These are phyloP conservation scores for Sinopyrophorus schimmeli DNA, from an alignment of 2,888 invertebrate genomes.

Conservation along the genomic window DNA sequence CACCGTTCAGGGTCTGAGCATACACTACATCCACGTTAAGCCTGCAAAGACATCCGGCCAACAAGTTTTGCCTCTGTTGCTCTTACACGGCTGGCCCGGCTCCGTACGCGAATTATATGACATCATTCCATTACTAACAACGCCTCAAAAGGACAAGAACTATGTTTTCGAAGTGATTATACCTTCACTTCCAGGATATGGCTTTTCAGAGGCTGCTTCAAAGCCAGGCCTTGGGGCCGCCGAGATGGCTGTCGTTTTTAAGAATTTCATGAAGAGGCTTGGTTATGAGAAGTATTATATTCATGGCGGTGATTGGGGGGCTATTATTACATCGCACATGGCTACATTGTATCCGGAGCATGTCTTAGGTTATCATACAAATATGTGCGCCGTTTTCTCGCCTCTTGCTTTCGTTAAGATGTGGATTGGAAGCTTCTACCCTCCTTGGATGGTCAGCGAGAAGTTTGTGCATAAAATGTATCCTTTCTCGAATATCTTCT, in stretches of 20 bases:
- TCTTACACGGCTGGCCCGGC: conserved; percentile 91
- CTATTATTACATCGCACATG: conserved; percentile 63
- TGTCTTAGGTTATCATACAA: conserved; percentile 58
- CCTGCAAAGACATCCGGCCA: conserved; percentile 47
- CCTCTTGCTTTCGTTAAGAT: conserved; percentile 24
- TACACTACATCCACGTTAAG: conserved; percentile 70
- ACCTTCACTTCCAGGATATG: conserved; percentile 60
- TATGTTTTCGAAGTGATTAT: conserved; percentile 70
- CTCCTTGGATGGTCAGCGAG: conserved; percentile 51
- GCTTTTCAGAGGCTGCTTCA: conserved; percentile 60
- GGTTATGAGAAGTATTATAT: conserved; percentile 62
- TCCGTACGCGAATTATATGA: conserved; percentile 82
- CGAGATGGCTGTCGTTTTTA: conserved; percentile 34
- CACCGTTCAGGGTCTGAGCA: conserved; percentile 68
- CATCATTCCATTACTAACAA: conserved; percentile 67
- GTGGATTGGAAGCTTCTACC: conserved; percentile 27
- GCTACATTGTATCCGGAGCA: conserved; percentile 65
- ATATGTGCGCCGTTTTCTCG: conserved; percentile 36
- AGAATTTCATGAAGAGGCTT: conserved; percentile 56
- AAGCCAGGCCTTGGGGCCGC: conserved; percentile 59
- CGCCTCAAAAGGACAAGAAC: conserved; percentile 56
- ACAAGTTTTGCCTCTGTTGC: conserved; percentile 65
- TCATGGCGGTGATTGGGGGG: conserved; percentile 85
- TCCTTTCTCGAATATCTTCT: conserved; percentile 55
- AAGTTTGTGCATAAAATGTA: conserved; percentile 58